A percentile compares a stretch with the other conserved stretches of the same genome.
Conservation (phyloP, 1,140 invertebrate genomes). For the Eumaeus atala region DNA sequence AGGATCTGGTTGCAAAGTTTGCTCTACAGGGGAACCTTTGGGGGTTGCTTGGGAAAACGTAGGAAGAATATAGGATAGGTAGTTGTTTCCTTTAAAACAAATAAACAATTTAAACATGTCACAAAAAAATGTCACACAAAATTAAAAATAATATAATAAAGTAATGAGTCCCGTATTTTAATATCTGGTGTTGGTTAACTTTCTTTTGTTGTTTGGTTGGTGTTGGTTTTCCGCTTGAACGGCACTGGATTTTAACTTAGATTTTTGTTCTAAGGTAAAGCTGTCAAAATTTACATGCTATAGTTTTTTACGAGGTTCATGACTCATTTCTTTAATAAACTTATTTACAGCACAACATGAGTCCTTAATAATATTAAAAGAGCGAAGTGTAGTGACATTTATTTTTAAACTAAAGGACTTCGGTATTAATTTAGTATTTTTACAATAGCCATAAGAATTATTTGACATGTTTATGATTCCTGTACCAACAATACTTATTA, state of each 20-base stretch:
- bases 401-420: too few species aligned
- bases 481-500: too few species aligned
- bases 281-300: background rate
- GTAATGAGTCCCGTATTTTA: background rate
- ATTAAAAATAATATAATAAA: too few species aligned
- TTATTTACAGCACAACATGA: background rate
- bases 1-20: background rate
- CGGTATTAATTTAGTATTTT: too few species aligned
- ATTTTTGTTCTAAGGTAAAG: background rate
- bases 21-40: background rate
- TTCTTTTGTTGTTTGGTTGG: too few species aligned
- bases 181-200: background rate
- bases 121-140: too few species aligned
- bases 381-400: too few species aligned
- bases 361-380: background rate
- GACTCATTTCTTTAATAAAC: background rate
- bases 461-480: too few species aligned
- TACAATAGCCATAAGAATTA: too few species aligned
- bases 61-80: background rate
- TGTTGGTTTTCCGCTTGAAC: background rate
- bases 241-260: background rate
- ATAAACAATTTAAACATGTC: background rate
- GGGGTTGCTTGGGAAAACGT: background rate
- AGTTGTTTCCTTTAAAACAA: background rate
- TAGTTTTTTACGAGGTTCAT: conserved; percentile 5